Conservation (phyloP, 2,797 vertebrate species). For the Pseudopleuronectes americanus region DNA sequence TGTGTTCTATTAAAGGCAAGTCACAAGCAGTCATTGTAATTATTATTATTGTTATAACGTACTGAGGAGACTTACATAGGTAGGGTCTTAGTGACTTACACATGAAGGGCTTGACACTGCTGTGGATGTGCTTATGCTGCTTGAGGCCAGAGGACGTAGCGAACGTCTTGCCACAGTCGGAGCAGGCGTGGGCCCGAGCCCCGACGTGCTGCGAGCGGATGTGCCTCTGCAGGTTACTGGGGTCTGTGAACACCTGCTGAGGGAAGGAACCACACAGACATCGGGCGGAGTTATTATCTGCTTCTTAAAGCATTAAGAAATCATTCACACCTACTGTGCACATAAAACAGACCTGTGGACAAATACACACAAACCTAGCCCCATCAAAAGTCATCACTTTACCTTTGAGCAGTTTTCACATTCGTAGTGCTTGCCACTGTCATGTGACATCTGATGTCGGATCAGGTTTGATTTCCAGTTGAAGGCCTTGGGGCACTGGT, state of each 20-base stretch:
- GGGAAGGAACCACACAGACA: constrained; percentile 84
- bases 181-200: constrained; percentile 97
- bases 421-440: constrained; percentile 99
- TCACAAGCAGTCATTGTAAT: constrained; percentile 64
- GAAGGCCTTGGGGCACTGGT: constrained; percentile 99
- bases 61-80: constrained; percentile 87
- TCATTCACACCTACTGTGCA: background rate
- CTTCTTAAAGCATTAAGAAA: constrained; percentile 7
- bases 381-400: constrained; percentile 88
- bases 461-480: constrained; percentile 99
- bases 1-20: constrained; percentile 56
- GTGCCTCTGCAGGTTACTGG: constrained; percentile 99
- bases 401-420: constrained; percentile 99
- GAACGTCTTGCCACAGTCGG: constrained; percentile 99
- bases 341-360: background rate
- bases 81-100: constrained; percentile 96
- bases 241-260: constrained; percentile 99
- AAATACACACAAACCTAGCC: background rate
- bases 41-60: constrained; percentile 70
- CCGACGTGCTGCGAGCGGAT: constrained; percentile 99
- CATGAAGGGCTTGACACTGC: constrained; percentile 99
- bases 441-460: constrained; percentile 99
- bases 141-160: constrained; percentile 99
- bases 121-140: constrained; percentile 99
- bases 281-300: constrained; percentile 72